phyloP scores from a whole-genome alignment of 2,888 invertebrate genomes.

The Drosophila picticornis region DNA sequence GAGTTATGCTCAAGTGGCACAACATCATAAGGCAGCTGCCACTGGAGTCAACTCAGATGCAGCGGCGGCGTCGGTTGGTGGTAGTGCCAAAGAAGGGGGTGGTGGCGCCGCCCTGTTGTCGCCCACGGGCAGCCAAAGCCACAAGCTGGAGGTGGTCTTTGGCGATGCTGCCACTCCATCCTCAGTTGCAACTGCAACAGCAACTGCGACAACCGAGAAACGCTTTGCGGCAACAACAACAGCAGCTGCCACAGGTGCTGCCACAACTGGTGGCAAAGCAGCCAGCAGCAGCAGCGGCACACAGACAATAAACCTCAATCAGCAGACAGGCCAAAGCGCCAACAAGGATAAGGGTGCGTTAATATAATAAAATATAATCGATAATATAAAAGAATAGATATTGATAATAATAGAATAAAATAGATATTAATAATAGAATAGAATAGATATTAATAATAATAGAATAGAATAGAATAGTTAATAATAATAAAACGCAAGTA shows the following conservation, averaged over 20 bases:
- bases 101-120: slow-evolving; percentile 34
- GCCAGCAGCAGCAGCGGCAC: slow-evolving; percentile 23
- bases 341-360: slow-evolving; percentile 84
- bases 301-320: slow-evolving; percentile 41
- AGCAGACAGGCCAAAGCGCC: slow-evolving; percentile 41
- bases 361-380: neutral
- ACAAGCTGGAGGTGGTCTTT: slow-evolving; percentile 67
- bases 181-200: slow-evolving; percentile 40
- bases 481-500: neutral
- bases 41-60: slow-evolving; percentile 49
- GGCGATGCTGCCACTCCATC: slow-evolving; percentile 48
- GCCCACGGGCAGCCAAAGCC: slow-evolving; percentile 66
- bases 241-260: slow-evolving; percentile 4
- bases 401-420: too few relatives aligned
- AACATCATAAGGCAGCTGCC: slow-evolving; percentile 87
- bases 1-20: slow-evolving; percentile 89
- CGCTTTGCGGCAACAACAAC: slow-evolving; percentile 46
- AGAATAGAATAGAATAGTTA: neutral
- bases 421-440: neutral
- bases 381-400: too few relatives aligned
- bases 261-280: slow-evolving; percentile 45
- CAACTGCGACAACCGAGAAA: slow-evolving; percentile 51
- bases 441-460: neutral
- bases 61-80: neutral
- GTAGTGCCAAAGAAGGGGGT: neutral